Evolutionary conservation across 2,888 invertebrate species (phyloP), one percentile per base, ranked within the genome.

Genomic region (Sarcophaga caerulescens): DNA sequence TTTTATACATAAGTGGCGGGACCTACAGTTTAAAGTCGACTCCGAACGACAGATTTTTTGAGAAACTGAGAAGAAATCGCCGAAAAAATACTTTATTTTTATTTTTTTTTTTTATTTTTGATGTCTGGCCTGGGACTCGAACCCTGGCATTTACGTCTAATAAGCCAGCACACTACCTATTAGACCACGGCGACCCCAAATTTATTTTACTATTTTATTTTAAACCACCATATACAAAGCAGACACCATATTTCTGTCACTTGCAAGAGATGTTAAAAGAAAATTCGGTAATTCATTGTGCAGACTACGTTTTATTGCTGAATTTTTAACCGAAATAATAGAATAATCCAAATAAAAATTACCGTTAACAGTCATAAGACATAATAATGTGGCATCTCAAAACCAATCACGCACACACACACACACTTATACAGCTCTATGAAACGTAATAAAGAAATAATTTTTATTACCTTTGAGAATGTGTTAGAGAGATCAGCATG

Each of bases 291-390:
- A 47, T 65, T 65, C 19, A 19, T 17, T 73, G 66, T 74, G 19
- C 23, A 66, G 17, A 63, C 19, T 59, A 8, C 25, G n/a, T 23
- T 47, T 62, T 78, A 44, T 23, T 21, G 19, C 47, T 69, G 60
- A 14, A 21, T 71, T 73, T 47, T 73, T 77, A 73, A 44, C 21
- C 71, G 45, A 68, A 77, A 77, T 66, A 35, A 59, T 19, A 75
- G 23, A 21, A 44, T 21, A 59, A 68, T 44, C 60, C 14, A 14
- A 76, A 25, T 19, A 75, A 79, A 75, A 70, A 35, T 62, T 45
- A 65, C 79, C 79, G 84, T 80, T 84, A 80, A 76, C 70, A 12
- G 71, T 66, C 76, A 80, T 80, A 76, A 80, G 52, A 78, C 71
- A 70, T 79, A 79, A 80, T 71, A 74, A 52, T n/a, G 63, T 74